A percentile compares a stretch with the other conserved stretches of the same genome.
Conservation (phyloP, 1,140 invertebrate species). For the Drosophila navojoa region DNA sequence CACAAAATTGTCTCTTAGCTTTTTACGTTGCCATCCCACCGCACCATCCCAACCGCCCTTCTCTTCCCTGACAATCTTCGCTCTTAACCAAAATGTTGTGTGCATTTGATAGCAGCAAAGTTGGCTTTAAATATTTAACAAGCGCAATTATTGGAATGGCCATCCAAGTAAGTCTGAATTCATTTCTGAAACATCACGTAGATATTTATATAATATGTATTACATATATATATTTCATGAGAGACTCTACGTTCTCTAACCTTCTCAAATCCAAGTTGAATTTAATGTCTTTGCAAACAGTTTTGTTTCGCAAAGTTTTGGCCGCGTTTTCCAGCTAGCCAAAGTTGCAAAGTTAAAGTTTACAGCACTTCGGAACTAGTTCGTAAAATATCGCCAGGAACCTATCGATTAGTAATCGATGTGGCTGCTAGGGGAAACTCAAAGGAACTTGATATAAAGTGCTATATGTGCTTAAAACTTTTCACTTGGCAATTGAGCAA, state of each 20-base stretch:
- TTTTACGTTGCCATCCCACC: conserved; percentile 25
- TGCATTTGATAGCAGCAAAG: conserved; percentile 50
- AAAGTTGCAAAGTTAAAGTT: conserved; percentile 1
- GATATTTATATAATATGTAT: conserved; percentile 23
- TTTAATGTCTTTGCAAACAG: conserved; percentile 28
- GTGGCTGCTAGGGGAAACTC: background rate
- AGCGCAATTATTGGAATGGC: conserved; percentile 68
- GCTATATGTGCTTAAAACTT: no score
- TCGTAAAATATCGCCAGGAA: background rate
- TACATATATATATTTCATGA: conserved; percentile 37
- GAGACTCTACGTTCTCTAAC: conserved; percentile 8
- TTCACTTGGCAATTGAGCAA: no score
- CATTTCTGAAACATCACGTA: conserved; percentile 47
- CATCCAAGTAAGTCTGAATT: conserved; percentile 56
- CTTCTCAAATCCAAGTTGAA: conserved; percentile 6
- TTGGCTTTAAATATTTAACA: conserved; percentile 69
- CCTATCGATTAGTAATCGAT: conserved; percentile 2
- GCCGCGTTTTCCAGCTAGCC: background rate
- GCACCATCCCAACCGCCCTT: background rate
- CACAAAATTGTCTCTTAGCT: conserved; percentile 36
- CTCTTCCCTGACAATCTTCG: background rate
- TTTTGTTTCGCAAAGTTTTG: background rate
- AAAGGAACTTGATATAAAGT: no score
- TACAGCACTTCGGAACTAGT: background rate
- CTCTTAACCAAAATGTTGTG: conserved; percentile 28